Base-by-base conservation (phyloP, 2,113 vertebrate genomes). In the Megaleporinus macrocephalus region DNA sequence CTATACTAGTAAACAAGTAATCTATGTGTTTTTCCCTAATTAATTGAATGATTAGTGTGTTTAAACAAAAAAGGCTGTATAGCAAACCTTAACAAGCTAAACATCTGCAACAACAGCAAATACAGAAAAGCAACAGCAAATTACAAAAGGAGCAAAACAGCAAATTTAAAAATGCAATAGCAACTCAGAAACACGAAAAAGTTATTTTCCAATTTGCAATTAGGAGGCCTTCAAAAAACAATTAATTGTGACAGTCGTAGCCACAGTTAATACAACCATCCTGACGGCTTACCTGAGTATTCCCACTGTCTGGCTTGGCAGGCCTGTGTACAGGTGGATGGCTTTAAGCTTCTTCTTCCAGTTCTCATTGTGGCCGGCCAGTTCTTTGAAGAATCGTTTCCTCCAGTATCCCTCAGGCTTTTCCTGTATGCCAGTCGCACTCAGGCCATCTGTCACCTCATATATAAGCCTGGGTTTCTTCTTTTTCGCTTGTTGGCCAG, bases 371-470 rank as follows among this genome's bases (percentile, higher is more conserved):
- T 83, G 73, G 12, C 89, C 78, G 0, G 90, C 88, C 47, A 93
- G 88, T 79, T 93, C 94, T 18, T 74, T 82, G 61, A 98, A 93
- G 81, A 94, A 96, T 55, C 92, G 85, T 51, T 86, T 91, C 91
- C 95, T 99, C 97, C 97, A 98, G 78, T 94, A 90, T 12, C 94
- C 95, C n/a, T 63, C 82, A 16, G 91, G 83, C 57, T 26, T 89
- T 69, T 95, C 91, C 71, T 61, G 62, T 1, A 89, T 16, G 29
- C 89, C 81, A 79, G 84, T 69, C 24, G 20, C 36, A 57, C 20
- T 87, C 83, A 86, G 55, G 44, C 83, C 88, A 41, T 51, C 63
- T n/a, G 82, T 24, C 57, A 89, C 85, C 73, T 87, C 80, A 22
- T 91, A 85, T 26, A 78, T 51, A 36, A 78, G 36, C 10, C 85